Evolutionary conservation across 30 jellyfish, hydroid and myxozoan genomes (phyloP), one percentile per base, ranked within the genome.

Genomic region (Chironex yamaguchii): DNA sequence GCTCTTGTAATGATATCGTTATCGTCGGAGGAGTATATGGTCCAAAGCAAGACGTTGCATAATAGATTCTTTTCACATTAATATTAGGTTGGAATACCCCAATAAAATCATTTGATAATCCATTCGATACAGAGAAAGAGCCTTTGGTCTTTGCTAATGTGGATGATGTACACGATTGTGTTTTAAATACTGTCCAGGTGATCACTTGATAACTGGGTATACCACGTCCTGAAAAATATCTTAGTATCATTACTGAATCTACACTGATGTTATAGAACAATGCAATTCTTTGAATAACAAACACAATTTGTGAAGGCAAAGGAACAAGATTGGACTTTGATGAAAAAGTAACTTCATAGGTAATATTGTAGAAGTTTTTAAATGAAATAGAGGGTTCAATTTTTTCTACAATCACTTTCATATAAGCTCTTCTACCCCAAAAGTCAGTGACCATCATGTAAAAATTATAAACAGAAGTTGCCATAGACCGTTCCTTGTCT

Each of bases 141-240:
- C 67, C 81, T 53, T 68, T 92, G 0, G 92, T 62, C 52, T 34
- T 49, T 13, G 54, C 31, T 21, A 92, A 62, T 52, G 82, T 21
- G 22, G 13, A 33, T 0, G 89, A 53, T 21, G 96, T 30, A 85
- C 98, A 92, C 0, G 90, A 12, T 25, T 36, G 52, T 29, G 81
- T 80, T 29, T 76, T 27, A 70, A 97, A 54, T 27, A 94, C 30
- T 36, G 98, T 65, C 98, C 98, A 92, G 0, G 67, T 42, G 23
- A 86, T 36, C 17, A 58, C 48, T 52, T 50, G 29, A 21, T 84
- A 62, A 3, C 51, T 52, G n/a, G 64, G 68, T 28, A 53, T 58
- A 2, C 96, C 96, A 17, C 67, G 76, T 34, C 85, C 96, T 42
- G 31, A 81, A 64, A 24, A 63, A 53, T 23, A 65, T 3, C 90